Evolutionary conservation across 2,113 vertebrate species (phyloP).

Genomic region (Dicaeum eximium): DNA sequence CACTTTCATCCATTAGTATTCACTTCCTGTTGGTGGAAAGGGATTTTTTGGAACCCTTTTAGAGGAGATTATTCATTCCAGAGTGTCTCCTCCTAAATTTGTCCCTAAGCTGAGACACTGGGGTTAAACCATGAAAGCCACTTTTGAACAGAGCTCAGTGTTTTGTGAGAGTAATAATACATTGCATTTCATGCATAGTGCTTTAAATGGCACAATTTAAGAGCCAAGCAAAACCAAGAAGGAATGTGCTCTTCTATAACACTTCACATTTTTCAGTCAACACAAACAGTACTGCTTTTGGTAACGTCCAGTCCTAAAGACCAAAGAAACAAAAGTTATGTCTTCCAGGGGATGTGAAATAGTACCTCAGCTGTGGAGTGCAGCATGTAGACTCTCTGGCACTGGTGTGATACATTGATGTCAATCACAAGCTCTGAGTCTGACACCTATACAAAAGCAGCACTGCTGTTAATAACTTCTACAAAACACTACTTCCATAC

Average conservation of each 20-base stretch:
- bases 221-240: background rate
- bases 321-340: background rate
- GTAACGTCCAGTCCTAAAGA: background rate
- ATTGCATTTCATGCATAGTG: background rate
- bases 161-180: background rate
- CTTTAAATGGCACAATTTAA: background rate
- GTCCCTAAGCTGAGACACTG: background rate
- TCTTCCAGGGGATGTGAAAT: background rate
- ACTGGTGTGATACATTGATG: background rate
- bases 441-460: background rate
- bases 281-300: background rate
- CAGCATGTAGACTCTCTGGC: background rate
- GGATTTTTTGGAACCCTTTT: background rate
- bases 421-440: background rate
- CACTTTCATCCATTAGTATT: background rate
- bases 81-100: background rate
- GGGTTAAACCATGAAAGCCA: background rate
- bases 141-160: background rate
- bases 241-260: background rate
- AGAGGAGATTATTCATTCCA: background rate
- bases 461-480: background rate
- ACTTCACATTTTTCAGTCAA: background rate
- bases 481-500: background rate
- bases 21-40: background rate
- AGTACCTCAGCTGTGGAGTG: background rate